These are phyloP conservation scores for Palythoa grandiflora DNA, from an alignment of 92 coral and sea anemone genomes.

Conservation along the genomic window DNA sequence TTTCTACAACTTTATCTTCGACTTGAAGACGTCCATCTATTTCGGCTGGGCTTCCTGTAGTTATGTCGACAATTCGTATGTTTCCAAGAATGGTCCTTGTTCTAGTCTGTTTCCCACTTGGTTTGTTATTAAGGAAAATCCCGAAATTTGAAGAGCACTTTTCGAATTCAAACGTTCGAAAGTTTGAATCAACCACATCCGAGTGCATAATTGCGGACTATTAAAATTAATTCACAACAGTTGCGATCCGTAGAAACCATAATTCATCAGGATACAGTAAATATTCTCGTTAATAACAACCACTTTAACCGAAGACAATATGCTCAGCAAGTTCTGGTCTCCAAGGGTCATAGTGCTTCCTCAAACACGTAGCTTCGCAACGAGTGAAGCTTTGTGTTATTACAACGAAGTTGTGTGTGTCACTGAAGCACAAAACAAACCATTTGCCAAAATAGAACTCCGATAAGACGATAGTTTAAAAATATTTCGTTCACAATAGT, in stretches of 20 bases:
- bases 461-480: background rate
- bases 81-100: slow-evolving; percentile 80
- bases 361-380: slow-evolving; percentile 43
- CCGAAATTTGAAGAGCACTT: slow-evolving; percentile 84
- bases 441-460: slow-evolving; percentile 37
- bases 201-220: slow-evolving; percentile 18
- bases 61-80: slow-evolving; percentile 79
- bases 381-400: background rate
- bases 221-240: background rate
- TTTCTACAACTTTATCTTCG: slow-evolving; percentile 80
- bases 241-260: background rate
- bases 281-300: background rate
- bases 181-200: slow-evolving; percentile 13
- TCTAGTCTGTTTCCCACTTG: slow-evolving; percentile 48
- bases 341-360: slow-evolving; percentile 18
- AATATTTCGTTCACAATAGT: slow-evolving; percentile 20
- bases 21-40: slow-evolving; percentile 76
- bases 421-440: background rate
- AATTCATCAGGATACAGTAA: background rate
- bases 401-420: background rate
- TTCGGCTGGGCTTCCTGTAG: slow-evolving; percentile 69
- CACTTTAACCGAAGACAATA: background rate
- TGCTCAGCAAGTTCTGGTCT: slow-evolving; percentile 2
- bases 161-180: slow-evolving; percentile 73
- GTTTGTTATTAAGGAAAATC: slow-evolving; percentile 68